Percentiles rank a stretch among this genome's conserved stretches.
Conservation (phyloP, 2,113 vertebrate species). For the Caretta caretta region DNA sequence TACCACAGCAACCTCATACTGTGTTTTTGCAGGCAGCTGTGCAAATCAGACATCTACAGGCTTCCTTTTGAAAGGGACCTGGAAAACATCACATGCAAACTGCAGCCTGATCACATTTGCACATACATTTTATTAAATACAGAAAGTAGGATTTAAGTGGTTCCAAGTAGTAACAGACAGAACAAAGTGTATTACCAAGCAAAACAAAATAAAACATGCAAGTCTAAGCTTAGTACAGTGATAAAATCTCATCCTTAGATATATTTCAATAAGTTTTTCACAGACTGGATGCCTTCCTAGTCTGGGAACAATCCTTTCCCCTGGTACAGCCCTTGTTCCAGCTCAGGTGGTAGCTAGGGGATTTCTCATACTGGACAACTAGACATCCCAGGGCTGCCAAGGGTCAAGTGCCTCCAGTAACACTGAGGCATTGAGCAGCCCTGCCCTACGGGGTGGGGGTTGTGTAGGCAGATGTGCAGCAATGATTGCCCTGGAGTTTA, state of each 20-base stretch:
- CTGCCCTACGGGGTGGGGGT: background rate
- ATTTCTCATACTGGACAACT: background rate
- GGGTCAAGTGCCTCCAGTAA: accelerated
- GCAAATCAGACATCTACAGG: background rate
- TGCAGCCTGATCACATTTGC: background rate
- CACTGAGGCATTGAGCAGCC: background rate
- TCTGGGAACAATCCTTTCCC: too few species aligned
- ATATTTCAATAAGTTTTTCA: too few species aligned
- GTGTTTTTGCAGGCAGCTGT: constrained; percentile 4
- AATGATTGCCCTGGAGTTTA: background rate
- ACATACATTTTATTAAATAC: background rate
- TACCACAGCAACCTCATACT: constrained; percentile 1
- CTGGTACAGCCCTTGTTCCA: too few species aligned
- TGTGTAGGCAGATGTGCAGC: background rate
- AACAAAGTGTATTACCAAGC: too few species aligned
- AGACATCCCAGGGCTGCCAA: background rate
- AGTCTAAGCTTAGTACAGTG: too few species aligned
- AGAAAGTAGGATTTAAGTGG: too few species aligned
- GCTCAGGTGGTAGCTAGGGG: too few species aligned
- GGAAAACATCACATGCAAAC: background rate
- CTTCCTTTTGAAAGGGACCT: background rate
- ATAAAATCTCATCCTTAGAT: too few species aligned
- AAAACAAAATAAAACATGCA: too few species aligned
- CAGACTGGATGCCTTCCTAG: too few species aligned
- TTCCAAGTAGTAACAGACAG: too few species aligned